A percentile compares a stretch with the other conserved stretches of the same genome.
Evolutionary conservation across 2,797 vertebrate species (phyloP).

Genomic region (Acipenser transmontanus): DNA sequence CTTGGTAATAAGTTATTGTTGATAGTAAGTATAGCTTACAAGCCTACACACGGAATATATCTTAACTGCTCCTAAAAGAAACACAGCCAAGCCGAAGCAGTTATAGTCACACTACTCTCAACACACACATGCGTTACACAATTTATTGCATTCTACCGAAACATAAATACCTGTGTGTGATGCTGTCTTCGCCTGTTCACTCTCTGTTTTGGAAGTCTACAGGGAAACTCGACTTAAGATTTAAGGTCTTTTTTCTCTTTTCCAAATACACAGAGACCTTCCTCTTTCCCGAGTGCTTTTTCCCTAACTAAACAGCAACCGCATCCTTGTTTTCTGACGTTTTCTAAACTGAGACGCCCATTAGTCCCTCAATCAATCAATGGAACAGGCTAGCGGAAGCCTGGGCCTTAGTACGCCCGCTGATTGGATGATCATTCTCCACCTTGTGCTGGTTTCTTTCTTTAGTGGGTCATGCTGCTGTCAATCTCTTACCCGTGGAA

Average conservation of each 20-base stretch:
- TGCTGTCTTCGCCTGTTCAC: no score
- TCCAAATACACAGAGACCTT: constrained; percentile 8
- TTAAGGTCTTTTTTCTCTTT: neutral
- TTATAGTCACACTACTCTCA: no score
- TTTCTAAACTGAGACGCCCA: constrained; percentile 42
- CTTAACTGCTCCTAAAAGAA: no score
- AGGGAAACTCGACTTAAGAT: no score
- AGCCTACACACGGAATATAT: no score
- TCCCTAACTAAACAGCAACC: constrained; percentile 8
- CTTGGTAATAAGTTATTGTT: no score
- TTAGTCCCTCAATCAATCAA: constrained; percentile 25
- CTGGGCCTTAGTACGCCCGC: neutral
- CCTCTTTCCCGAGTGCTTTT: neutral
- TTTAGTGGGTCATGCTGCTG: constrained; percentile 11
- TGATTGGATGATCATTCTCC: constrained; percentile 25
- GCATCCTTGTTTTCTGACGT: constrained; percentile 23
- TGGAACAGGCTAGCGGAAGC: constrained; percentile 25
- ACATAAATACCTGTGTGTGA: no score
- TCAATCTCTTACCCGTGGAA: constrained; percentile 22
- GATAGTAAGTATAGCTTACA: no score
- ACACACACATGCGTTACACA: no score
- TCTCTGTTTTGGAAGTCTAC: no score
- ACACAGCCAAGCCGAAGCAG: no score
- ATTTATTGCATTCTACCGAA: no score
- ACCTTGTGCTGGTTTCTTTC: constrained; percentile 23